Conservation (phyloP, 1,140 invertebrate species). For the Anoplophora glabripennis region DNA sequence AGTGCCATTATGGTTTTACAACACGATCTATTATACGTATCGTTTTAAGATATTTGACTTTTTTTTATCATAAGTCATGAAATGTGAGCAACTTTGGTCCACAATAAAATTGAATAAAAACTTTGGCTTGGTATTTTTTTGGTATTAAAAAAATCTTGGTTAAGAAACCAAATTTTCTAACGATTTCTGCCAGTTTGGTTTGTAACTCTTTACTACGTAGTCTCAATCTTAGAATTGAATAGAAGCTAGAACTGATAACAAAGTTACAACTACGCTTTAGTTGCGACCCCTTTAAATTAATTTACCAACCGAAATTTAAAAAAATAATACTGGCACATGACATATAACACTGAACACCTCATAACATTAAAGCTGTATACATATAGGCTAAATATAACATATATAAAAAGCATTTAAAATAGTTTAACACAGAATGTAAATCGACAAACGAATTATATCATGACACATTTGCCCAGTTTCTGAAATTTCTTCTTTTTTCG, state of each 20-base stretch:
- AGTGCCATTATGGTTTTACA: no score
- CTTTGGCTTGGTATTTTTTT: slow-evolving; percentile 4
- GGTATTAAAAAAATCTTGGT: slow-evolving; percentile 4
- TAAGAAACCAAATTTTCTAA: neutral
- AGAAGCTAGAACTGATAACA: neutral
- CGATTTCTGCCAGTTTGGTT: neutral
- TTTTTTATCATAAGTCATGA: no score
- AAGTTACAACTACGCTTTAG: slow-evolving; percentile 2
- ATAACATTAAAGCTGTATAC: slow-evolving; percentile 25
- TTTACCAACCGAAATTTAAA: slow-evolving; percentile 1
- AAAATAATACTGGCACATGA: slow-evolving; percentile 4
- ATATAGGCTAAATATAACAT: slow-evolving; percentile 8
- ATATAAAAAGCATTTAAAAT: neutral
- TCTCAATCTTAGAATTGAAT: neutral
- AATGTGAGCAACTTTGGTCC: slow-evolving; percentile 20
- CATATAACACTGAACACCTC: slow-evolving; percentile 29
- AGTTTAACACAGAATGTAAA: no score
- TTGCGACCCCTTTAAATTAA: neutral
- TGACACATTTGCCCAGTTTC: slow-evolving; percentile 39
- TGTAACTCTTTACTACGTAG: slow-evolving; percentile 1
- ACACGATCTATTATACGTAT: no score
- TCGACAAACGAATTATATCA: slow-evolving; percentile 27
- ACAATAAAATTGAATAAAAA: slow-evolving; percentile 4
- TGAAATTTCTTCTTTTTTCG: slow-evolving; percentile 43
- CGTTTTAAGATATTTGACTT: no score